Evolutionary conservation across 2,888 invertebrate genomes (phyloP), one percentile per base, ranked within the genome.

Genomic region (Stegophylla sp.): DNA sequence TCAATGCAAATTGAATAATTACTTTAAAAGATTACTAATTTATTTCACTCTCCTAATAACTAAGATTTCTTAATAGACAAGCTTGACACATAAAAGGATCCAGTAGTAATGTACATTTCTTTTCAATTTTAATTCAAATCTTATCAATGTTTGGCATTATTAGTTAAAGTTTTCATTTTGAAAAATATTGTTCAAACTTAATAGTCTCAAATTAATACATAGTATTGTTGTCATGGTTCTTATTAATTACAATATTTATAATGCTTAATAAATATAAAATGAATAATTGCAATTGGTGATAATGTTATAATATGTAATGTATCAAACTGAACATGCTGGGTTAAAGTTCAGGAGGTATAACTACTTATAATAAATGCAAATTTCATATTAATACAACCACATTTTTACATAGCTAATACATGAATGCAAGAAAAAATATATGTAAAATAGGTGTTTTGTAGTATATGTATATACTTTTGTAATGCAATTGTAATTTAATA

Each of bases 271-370:
- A 13, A n/a, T n/a, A n/a, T 43, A n/a, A 43, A 64, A 20, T 64
- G 20, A 73, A 73, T 45, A 34, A n/a, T 20, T 17, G 9, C 13
- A 17, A 26, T 26, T 12, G 7, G 13, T 72, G 0, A 43, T 59
- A 59, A 43, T 23, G 12, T 7, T 51, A 28, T 48, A 67, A 17
- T 4, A 13, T 13, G 0, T 51, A 48, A 1, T 41, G 41, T 26
- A 48, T 28, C 7, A 34, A 48, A 13, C 4, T 64, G 17, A 75
- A 15, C 51, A 51, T 74, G 74, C 51, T 63, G 20, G 34, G 63
- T 75, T 75, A 63, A 34, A 61, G 15, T 0, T 73, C 34, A 63
- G 48, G 51, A 48, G 48, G 74, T 63, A 10, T 12, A 28, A 45
- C 48, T 51, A 17, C 23, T 23, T 20, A 74, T 12, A 17, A 51